Evolutionary conservation across 2,797 vertebrate genomes (phyloP).

Genomic region (Alcedo quadribrachys): DNA sequence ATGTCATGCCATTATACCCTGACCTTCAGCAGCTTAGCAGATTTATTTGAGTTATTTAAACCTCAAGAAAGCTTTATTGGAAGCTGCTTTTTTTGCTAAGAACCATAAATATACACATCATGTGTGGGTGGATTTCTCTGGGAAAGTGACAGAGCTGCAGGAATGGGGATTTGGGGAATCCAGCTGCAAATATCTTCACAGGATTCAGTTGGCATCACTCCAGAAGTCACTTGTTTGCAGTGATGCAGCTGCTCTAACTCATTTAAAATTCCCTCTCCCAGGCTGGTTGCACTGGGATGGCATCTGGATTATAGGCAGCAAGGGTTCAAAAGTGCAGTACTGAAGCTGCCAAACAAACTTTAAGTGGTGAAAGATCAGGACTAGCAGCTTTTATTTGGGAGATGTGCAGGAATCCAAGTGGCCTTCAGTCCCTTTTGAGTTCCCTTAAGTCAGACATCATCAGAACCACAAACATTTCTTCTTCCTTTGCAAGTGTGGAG

Average conservation of each 20-base stretch:
- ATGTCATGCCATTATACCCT: neutral
- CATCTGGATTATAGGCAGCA: neutral
- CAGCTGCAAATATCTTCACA: neutral
- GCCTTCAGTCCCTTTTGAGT: neutral
- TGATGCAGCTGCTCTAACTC: neutral
- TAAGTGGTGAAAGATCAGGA: neutral
- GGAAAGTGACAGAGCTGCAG: neutral
- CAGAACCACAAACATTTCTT: neutral
- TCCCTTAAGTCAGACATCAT: neutral
- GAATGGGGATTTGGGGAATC: neutral
- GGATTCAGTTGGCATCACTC: neutral
- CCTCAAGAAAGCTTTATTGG: neutral
- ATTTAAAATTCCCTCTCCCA: neutral
- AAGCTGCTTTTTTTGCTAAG: neutral
- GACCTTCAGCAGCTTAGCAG: neutral
- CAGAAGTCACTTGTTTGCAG: neutral
- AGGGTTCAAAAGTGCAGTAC: fast-evolving
- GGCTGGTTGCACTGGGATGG: neutral
- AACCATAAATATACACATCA: neutral
- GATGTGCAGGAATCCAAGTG: neutral
- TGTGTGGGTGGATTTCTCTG: neutral
- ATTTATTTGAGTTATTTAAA: neutral
- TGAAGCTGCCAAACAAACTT: neutral
- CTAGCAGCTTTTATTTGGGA: neutral
- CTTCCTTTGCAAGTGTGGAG: neutral